A percentile compares a stretch with the other conserved stretches of the same genome.
phyloP scores from a whole-genome alignment of 2,797 vertebrate genomes.

The Myotis daubentonii region DNA sequence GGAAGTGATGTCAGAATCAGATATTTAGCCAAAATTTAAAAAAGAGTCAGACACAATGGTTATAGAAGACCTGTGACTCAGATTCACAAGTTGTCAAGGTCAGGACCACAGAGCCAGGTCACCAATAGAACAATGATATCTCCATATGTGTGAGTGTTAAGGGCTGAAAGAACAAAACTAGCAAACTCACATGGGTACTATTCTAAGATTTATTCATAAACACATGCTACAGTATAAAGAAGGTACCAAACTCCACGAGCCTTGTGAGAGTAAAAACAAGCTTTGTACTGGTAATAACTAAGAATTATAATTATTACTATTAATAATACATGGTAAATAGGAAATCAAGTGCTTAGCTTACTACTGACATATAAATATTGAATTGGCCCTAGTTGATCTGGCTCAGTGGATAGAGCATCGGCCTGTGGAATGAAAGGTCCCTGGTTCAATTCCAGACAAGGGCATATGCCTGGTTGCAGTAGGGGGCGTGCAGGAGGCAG shows the following conservation, averaged over 20 bases:
- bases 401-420: too few relatives aligned
- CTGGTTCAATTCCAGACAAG: too few relatives aligned
- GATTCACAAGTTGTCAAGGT: not conserved
- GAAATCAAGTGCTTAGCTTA: conserved; percentile 24
- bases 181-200: not conserved
- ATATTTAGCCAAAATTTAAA: conserved; percentile 57
- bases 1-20: conserved; percentile 13
- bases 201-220: conserved; percentile 16
- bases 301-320: not conserved
- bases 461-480: too few relatives aligned
- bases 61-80: not conserved
- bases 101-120: not conserved
- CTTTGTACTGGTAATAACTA: not conserved
- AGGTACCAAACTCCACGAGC: not conserved
- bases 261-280: not conserved
- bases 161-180: conserved; percentile 6
- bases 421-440: too few relatives aligned
- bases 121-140: not conserved
- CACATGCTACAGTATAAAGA: not conserved
- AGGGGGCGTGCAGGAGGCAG: too few relatives aligned
- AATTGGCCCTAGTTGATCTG: not conserved
- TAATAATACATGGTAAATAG: conserved; percentile 20
- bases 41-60: not conserved
- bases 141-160: not conserved
- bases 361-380: not conserved